A percentile compares a stretch with the other conserved stretches of the same genome.
phyloP scores from a whole-genome alignment of 2,113 vertebrate genomes.

The Bothrops jararaca region DNA sequence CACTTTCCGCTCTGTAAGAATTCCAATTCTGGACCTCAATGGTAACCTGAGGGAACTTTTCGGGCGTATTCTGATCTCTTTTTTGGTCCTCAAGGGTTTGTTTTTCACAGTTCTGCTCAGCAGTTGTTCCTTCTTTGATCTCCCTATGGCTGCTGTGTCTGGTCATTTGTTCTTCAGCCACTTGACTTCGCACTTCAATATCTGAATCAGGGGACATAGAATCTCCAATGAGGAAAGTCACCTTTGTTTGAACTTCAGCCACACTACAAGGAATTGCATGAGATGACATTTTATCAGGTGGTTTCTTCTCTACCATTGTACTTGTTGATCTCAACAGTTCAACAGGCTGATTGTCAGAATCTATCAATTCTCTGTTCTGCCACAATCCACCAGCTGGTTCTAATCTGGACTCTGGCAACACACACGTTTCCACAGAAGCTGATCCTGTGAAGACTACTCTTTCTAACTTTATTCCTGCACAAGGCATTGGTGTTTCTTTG shows the following conservation, averaged over 20 bases:
- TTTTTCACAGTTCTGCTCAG: conserved; percentile 68
- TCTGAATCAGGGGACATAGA: conserved; percentile 98
- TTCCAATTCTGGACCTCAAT: conserved; percentile 78
- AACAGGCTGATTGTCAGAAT: conserved; percentile 46
- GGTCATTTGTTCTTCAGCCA: conserved; percentile 78
- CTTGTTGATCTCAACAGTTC: conserved; percentile 62
- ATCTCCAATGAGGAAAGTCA: conserved; percentile 95
- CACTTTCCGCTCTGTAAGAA: conserved; percentile 68
- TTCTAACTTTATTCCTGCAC: conserved; percentile 76
- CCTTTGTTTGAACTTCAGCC: conserved; percentile 79
- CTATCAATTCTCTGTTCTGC: conserved; percentile 51
- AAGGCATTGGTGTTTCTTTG: conserved; percentile 66
- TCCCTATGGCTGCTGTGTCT: conserved; percentile 78
- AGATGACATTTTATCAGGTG: conserved; percentile 81
- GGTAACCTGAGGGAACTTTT: conserved; percentile 67
- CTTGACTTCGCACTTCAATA: conserved; percentile 83
- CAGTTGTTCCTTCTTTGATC: conserved; percentile 63
- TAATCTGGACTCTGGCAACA: conserved; percentile 48
- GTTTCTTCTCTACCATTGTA: conserved; percentile 83
- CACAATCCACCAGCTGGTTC: conserved; percentile 50
- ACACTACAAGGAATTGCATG: conserved; percentile 57
- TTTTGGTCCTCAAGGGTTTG: conserved; percentile 81
- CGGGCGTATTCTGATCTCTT: conserved; percentile 67
- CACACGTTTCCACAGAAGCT: conserved; percentile 65
- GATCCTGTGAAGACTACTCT: conserved; percentile 74